Evolutionary conservation across 2,888 invertebrate species (phyloP).

Genomic region (Calameuta pallipes): DNA sequence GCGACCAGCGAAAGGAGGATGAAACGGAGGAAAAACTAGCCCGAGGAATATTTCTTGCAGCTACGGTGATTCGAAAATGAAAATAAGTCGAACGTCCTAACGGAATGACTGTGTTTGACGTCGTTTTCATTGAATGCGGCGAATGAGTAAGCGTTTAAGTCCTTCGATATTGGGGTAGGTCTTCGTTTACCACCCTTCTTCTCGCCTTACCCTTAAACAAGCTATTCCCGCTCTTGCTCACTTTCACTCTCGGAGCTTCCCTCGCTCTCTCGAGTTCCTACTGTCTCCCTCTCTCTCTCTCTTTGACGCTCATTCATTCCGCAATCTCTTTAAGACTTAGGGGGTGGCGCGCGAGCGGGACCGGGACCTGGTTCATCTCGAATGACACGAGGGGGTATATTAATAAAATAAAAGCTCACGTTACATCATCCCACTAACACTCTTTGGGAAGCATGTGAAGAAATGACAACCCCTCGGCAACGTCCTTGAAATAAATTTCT

Average conservation of each 20-base stretch:
- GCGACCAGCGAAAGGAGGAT: neutral
- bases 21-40: neutral
- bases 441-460: slow-evolving; percentile 36
- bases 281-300: slow-evolving; percentile 1
- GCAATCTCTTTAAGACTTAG: slow-evolving; percentile 48
- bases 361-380: neutral
- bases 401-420: slow-evolving; percentile 50
- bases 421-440: slow-evolving; percentile 40
- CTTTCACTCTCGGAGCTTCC: slow-evolving; percentile 8
- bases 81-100: neutral
- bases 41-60: neutral
- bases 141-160: neutral
- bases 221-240: slow-evolving; percentile 26
- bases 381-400: slow-evolving; percentile 37
- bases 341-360: slow-evolving; percentile 21
- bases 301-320: slow-evolving; percentile 32
- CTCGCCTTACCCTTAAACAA: neutral
- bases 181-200: neutral
- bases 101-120: neutral
- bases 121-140: neutral
- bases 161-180: neutral
- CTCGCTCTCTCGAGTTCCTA: slow-evolving; percentile 17
- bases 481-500: neutral
- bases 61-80: neutral
- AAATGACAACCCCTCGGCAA: slow-evolving; percentile 17